A percentile compares a stretch with the other conserved stretches of the same genome.
Conservation (phyloP, 2,888 invertebrate species). For the Hirtodrosophila duncani region DNA sequence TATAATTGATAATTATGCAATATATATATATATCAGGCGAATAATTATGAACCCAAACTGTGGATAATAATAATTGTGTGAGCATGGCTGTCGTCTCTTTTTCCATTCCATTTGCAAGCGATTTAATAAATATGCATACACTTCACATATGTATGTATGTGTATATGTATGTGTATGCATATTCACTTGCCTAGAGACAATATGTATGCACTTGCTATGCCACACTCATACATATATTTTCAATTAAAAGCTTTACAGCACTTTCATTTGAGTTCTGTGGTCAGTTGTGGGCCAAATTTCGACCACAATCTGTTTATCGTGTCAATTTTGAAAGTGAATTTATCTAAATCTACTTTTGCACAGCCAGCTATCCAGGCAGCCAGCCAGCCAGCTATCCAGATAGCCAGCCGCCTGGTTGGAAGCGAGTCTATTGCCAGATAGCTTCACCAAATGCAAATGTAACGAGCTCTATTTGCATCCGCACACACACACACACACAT, state of each 20-base stretch:
- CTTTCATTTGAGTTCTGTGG: constrained; percentile 30
- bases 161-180: too few species aligned
- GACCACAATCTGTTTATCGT: constrained; percentile 65
- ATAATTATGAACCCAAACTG: constrained; percentile 32
- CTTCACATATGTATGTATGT: too few species aligned
- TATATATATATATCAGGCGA: constrained; percentile 6
- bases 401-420: too few species aligned
- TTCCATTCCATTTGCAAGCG: too few species aligned
- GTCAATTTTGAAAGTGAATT: constrained; percentile 66
- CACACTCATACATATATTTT: constrained; percentile 1
- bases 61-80: constrained; percentile 4
- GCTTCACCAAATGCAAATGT: constrained; percentile 55
- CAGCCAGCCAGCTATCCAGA: too few species aligned
- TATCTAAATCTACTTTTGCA: constrained; percentile 52
- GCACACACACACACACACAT: neutral
- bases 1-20: constrained; percentile 34
- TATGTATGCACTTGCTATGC: too few species aligned
- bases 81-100: too few species aligned
- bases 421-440: constrained; percentile 33
- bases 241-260: constrained; percentile 9
- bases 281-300: constrained; percentile 37
- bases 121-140: too few species aligned
- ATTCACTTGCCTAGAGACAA: too few species aligned
- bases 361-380: too few species aligned
- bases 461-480: constrained; percentile 36